phyloP scores from a whole-genome alignment of 2,113 vertebrate species.

The Marcusenius ussheri region DNA sequence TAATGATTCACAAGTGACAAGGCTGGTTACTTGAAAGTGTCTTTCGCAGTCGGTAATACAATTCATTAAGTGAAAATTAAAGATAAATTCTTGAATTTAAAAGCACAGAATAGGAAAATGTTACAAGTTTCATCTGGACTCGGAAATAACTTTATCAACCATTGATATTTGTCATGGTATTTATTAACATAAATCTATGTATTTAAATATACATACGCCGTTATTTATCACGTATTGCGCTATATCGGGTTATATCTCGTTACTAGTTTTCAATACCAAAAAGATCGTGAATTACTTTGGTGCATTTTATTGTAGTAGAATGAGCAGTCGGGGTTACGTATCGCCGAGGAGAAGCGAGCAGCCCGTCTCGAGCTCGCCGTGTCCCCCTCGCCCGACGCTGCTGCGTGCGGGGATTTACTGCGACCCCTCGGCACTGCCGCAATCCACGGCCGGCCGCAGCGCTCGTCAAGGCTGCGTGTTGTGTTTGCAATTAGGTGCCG shows the following conservation, averaged over 20 bases:
- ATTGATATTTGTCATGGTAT: neutral
- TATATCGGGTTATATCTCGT: neutral
- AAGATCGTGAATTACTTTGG: neutral
- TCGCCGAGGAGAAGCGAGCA: neutral
- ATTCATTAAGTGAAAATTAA: neutral
- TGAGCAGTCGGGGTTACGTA: neutral
- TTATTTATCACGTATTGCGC: neutral
- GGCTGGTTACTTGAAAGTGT: constrained; percentile 4
- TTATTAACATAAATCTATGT: neutral
- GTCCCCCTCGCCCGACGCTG: constrained; percentile 28
- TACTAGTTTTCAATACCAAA: neutral
- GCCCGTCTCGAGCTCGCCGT: constrained; percentile 16
- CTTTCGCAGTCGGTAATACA: neutral
- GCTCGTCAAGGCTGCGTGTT: constrained; percentile 17
- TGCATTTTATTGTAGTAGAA: neutral
- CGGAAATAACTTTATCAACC: constrained; percentile 4
- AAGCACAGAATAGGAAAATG: neutral
- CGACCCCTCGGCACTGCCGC: constrained; percentile 33
- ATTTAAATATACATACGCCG: neutral
- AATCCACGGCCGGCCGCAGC: constrained; percentile 35
- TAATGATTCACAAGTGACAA: neutral
- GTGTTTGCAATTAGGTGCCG: constrained; percentile 18
- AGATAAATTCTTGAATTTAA: neutral
- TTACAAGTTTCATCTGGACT: constrained; percentile 7
- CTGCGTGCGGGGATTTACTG: constrained; percentile 29